Percentiles rank a stretch among this genome's conserved stretches.
These are phyloP conservation scores for Taxidea taxus DNA, from an alignment of 2,113 vertebrate species.

Conservation along the genomic window DNA sequence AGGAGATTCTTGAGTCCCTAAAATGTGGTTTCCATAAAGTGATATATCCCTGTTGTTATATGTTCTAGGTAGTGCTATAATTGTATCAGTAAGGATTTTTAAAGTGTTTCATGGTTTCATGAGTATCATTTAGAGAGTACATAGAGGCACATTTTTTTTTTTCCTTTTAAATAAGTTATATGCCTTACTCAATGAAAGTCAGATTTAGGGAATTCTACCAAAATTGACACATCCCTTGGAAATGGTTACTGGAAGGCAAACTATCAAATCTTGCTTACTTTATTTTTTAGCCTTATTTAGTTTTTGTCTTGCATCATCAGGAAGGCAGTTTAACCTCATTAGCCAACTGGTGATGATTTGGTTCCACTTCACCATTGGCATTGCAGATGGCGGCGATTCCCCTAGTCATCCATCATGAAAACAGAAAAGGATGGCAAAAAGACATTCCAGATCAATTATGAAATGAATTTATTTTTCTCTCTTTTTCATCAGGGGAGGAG, in stretches of 20 bases:
- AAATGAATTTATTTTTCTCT: background rate
- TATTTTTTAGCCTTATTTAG: constrained; percentile 39
- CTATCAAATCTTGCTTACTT: background rate
- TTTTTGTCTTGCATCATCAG: background rate
- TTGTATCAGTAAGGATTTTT: background rate
- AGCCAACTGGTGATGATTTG: constrained; percentile 25
- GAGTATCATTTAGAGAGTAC: background rate
- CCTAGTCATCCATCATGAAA: background rate
- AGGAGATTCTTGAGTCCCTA: background rate
- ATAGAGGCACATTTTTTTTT: background rate
- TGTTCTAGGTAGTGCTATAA: background rate
- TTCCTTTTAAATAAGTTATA: background rate
- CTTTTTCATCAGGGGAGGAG: constrained; percentile 1
- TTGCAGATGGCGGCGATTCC: background rate
- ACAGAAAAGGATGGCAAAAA: background rate
- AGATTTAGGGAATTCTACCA: background rate
- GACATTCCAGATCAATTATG: background rate
- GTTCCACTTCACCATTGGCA: background rate
- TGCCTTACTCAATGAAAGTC: background rate
- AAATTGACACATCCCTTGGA: background rate
- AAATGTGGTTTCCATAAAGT: background rate
- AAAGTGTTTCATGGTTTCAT: background rate
- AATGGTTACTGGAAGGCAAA: constrained; percentile 2
- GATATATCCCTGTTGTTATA: background rate
- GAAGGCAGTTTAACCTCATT: background rate